These are phyloP conservation scores for Decapterus maruadsi DNA, from an alignment of 2,797 vertebrate genomes.

Conservation along the genomic window DNA sequence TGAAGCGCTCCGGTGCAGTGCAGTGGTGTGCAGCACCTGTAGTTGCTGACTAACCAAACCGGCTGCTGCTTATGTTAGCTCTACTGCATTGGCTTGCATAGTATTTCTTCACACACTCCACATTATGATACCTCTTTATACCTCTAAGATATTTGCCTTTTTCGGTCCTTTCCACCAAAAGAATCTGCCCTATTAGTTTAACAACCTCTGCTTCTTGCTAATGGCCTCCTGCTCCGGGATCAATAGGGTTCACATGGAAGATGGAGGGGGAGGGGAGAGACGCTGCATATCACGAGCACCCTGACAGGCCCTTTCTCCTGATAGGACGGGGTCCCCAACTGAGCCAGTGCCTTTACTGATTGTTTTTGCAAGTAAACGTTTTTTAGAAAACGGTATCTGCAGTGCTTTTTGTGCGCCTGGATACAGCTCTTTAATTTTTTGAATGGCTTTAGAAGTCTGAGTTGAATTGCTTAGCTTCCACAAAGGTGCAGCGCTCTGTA, in stretches of 20 bases:
- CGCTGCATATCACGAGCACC: conserved; percentile 29
- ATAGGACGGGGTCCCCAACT: conserved; percentile 16
- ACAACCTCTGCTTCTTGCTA: conserved; percentile 42
- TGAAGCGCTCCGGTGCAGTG: conserved; percentile 52
- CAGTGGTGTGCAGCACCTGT: conserved; percentile 54
- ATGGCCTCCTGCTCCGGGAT: conserved; percentile 49
- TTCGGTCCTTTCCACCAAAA: not conserved
- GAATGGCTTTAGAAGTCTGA: not conserved
- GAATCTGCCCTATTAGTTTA: conserved; percentile 43
- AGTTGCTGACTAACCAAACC: conserved; percentile 76
- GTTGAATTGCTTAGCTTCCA: conserved; percentile 6
- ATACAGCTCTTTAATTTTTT: not conserved
- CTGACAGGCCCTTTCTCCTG: conserved; percentile 21
- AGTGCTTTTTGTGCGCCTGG: not conserved
- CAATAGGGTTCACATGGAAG: conserved; percentile 52
- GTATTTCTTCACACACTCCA: conserved; percentile 18
- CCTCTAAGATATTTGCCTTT: conserved; percentile 8
- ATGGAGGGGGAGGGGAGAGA: conserved; percentile 27
- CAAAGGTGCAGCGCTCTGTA: conserved; percentile 2
- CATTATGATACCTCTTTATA: not conserved
- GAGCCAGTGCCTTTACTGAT: not conserved
- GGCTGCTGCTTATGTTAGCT: conserved; percentile 54
- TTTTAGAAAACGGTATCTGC: not conserved
- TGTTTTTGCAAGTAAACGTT: conserved; percentile 32
- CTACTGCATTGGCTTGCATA: conserved; percentile 40